Base-by-base conservation (phyloP, 2,888 invertebrate genomes). In the Germaria angustata region DNA sequence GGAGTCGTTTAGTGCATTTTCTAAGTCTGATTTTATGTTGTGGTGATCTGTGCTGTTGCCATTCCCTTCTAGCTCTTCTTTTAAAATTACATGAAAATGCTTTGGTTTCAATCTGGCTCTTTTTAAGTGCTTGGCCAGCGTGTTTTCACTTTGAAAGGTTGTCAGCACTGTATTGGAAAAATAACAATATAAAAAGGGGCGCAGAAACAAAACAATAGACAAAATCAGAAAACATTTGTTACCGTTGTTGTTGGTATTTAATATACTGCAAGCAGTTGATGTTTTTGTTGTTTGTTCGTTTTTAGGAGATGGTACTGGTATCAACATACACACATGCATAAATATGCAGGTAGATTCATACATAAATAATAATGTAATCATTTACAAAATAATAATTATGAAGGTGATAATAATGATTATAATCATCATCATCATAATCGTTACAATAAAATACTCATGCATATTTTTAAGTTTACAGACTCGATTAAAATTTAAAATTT, bases 231-330 rank as follows among this genome's bases (percentile, higher is more conserved):
- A 80, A 66, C 24, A 73, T 34, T 66, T 72, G 72, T 66, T 69
- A 81, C 85, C 85, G 84, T 34, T 65, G 53, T 15, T 34, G 57
- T 46, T 71, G 65, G 36, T 66, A 57, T 75, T 75, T 75, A 75
- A 41, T 66, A 46, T 71, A 57, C 22, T n/a, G n/a, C 24, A 24
- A 39, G 20, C 41, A 24, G 22, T 36, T 55, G 24, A 55, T 63
- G 39, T 75, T 61, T 17, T 61, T 66, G n/a, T 44, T 39, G 36
- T 15, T 53, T 20, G 7, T 17, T 34, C n/a, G 6, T 2, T 46
- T 71, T 61, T 49, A 6, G 24, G 17, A 17, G 44, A 41, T 46
- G 71, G 13, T 13, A 55, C 11, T 72, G 59, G 44, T 8, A 32
- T 44, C 20, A 65, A 55, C 44, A 61, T 51, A 24, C 24, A 51